These are phyloP conservation scores for Xylocampa areola DNA, from an alignment of 2,888 invertebrate genomes.

Conservation along the genomic window DNA sequence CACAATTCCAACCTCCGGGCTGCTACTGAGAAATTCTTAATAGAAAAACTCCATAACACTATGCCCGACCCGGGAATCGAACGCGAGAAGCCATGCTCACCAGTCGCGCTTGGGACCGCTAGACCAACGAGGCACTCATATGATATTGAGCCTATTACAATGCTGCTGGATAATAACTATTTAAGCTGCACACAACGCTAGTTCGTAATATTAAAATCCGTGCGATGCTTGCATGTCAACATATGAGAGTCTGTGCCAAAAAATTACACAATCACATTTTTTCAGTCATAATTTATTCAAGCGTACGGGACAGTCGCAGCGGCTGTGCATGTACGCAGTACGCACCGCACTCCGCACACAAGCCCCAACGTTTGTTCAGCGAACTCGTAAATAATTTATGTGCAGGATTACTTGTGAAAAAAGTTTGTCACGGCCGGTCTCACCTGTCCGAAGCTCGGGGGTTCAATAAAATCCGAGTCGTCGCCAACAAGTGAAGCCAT, in stretches of 20 bases:
- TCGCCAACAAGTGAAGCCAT: constrained; percentile 79
- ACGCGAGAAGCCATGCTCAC: too few species aligned
- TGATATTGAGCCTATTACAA: too few species aligned
- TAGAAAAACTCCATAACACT: too few species aligned
- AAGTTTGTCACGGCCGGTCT: constrained; percentile 65
- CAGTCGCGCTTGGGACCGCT: too few species aligned
- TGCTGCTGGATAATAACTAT: too few species aligned
- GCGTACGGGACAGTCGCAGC: constrained; percentile 25
- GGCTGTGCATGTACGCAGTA: constrained; percentile 18
- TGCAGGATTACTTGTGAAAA: constrained; percentile 65
- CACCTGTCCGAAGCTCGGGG: constrained; percentile 75
- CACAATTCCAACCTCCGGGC: too few species aligned
- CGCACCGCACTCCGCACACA: constrained; percentile 36
- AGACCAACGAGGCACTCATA: too few species aligned
- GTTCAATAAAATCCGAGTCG: constrained; percentile 81
- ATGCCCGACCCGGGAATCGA: too few species aligned
- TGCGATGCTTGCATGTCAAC: not conserved
- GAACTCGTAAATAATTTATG: constrained; percentile 70
- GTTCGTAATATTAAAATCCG: too few species aligned
- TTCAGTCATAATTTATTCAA: constrained; percentile 56
- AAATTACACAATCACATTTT: constrained; percentile 47
- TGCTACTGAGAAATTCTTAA: too few species aligned
- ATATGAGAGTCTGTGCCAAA: constrained; percentile 21
- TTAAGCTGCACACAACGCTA: too few species aligned
- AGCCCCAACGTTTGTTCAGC: constrained; percentile 44